Percentiles rank a stretch among this genome's conserved stretches.
Conservation (phyloP, 2,888 invertebrate species). For the Platerodrilus igneus region DNA sequence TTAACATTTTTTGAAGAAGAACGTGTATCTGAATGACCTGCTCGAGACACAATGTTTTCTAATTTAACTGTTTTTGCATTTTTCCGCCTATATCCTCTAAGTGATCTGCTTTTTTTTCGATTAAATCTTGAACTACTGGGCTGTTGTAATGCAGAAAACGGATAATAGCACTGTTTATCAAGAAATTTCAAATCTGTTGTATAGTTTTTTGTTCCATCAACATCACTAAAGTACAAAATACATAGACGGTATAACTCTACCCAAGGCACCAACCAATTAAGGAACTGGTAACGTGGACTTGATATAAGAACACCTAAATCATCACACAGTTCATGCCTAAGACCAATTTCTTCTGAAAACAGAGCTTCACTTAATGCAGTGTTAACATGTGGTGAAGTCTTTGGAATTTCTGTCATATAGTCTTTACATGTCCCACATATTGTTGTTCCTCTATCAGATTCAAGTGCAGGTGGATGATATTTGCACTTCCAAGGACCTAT, state of each 20-base stretch:
- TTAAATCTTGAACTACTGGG: too few species aligned
- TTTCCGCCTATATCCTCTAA: too few species aligned
- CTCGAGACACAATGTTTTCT: too few species aligned
- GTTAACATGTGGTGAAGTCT: slow-evolving; percentile 40
- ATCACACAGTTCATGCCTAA: slow-evolving; percentile 61
- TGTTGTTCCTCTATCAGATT: slow-evolving; percentile 40
- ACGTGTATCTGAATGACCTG: too few species aligned
- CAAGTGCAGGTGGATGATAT: slow-evolving; percentile 40
- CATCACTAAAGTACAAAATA: slow-evolving; percentile 53
- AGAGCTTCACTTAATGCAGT: slow-evolving; percentile 47
- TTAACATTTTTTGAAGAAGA: too few species aligned
- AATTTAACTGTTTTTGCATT: too few species aligned
- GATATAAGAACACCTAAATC: slow-evolving; percentile 67
- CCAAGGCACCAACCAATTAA: slow-evolving; percentile 67
- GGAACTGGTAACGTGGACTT: slow-evolving; percentile 65
- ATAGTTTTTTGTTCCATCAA: slow-evolving; percentile 58
- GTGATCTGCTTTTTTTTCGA: too few species aligned
- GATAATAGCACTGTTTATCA: too few species aligned
- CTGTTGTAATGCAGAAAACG: too few species aligned
- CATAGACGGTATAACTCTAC: slow-evolving; percentile 54
- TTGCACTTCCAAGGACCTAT: slow-evolving; percentile 46
- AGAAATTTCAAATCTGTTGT: slow-evolving; percentile 71
- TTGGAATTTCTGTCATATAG: slow-evolving; percentile 42
- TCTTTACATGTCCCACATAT: slow-evolving; percentile 42
- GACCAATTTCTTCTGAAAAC: slow-evolving; percentile 59